Percentiles rank a stretch among this genome's conserved stretches.
Evolutionary conservation across 1,140 invertebrate species (phyloP).

Genomic region (Ericerus pela): DNA sequence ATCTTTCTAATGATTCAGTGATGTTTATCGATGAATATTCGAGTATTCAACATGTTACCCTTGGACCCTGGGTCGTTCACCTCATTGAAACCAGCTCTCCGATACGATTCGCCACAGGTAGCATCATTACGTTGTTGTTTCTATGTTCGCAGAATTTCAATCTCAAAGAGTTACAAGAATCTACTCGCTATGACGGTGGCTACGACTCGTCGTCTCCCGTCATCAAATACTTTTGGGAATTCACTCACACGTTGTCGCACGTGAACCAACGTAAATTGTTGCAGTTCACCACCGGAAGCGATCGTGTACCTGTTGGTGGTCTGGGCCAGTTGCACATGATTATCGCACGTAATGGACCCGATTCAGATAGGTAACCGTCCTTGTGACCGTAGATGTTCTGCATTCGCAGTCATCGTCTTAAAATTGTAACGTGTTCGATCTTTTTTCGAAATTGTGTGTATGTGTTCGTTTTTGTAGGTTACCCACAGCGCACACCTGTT

Average conservation of each 20-base stretch:
- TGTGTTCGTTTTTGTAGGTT: conserved; percentile 33
- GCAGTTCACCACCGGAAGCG: conserved; percentile 83
- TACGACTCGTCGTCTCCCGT: conserved; percentile 69
- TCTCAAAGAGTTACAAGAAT: conserved; percentile 73
- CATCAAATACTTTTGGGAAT: conserved; percentile 84
- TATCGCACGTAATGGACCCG: conserved; percentile 60
- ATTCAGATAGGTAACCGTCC: conserved; percentile 45
- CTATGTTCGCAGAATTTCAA: conserved; percentile 53
- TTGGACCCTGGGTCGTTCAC: no score
- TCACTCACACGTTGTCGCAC: conserved; percentile 69
- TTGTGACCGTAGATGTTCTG: neutral
- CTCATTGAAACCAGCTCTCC: no score
- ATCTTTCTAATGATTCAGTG: no score
- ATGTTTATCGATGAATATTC: no score
- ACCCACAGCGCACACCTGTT: conserved; percentile 85
- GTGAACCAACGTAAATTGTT: conserved; percentile 81
- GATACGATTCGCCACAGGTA: no score
- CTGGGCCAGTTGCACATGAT: conserved; percentile 75
- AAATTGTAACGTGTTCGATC: conserved; percentile 1
- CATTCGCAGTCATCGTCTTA: neutral
- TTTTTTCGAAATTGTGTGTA: conserved; percentile 13
- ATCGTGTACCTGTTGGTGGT: conserved; percentile 84
- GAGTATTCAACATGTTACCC: no score
- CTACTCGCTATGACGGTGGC: conserved; percentile 84
- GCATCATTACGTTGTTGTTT: neutral